A percentile compares a stretch with the other conserved stretches of the same genome.
phyloP scores from a whole-genome alignment of 2,113 vertebrate genomes.

The Promerops cafer region DNA sequence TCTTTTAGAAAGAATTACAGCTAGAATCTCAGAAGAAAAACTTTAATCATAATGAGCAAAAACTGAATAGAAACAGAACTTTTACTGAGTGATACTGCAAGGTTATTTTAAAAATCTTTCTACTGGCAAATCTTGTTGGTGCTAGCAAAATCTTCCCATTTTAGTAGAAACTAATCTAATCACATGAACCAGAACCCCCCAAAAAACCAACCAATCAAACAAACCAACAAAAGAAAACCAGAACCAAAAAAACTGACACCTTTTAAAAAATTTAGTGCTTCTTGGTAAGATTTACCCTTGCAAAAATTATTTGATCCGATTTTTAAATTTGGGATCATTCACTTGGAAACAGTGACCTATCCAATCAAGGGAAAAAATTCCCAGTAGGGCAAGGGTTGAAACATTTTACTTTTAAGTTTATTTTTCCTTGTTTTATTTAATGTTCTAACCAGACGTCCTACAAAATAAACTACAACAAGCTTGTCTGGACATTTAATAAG shows the following conservation, averaged over 20 bases:
- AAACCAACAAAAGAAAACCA: too few species aligned
- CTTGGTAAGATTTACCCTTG: neutral
- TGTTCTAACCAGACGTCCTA: constrained; percentile 51
- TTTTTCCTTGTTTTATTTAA: constrained; percentile 61
- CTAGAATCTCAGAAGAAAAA: neutral
- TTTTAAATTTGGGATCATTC: constrained; percentile 29
- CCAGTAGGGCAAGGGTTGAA: constrained; percentile 27
- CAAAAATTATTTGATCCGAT: neutral
- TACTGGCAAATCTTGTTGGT: neutral
- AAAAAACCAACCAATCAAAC: neutral
- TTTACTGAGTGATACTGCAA: neutral
- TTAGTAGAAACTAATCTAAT: neutral
- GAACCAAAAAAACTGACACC: neutral
- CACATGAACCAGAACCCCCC: neutral
- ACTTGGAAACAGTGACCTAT: constrained; percentile 49
- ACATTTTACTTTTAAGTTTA: constrained; percentile 54
- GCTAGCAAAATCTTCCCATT: neutral
- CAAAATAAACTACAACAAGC: constrained; percentile 63
- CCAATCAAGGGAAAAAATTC: constrained; percentile 19
- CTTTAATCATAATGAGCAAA: neutral
- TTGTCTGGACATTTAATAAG: constrained; percentile 64
- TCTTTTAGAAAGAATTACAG: neutral
- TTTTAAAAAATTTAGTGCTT: neutral
- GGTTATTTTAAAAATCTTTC: neutral
- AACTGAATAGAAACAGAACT: neutral